These are phyloP conservation scores for Karalla daura DNA, from an alignment of 2,797 vertebrate species.

Conservation along the genomic window DNA sequence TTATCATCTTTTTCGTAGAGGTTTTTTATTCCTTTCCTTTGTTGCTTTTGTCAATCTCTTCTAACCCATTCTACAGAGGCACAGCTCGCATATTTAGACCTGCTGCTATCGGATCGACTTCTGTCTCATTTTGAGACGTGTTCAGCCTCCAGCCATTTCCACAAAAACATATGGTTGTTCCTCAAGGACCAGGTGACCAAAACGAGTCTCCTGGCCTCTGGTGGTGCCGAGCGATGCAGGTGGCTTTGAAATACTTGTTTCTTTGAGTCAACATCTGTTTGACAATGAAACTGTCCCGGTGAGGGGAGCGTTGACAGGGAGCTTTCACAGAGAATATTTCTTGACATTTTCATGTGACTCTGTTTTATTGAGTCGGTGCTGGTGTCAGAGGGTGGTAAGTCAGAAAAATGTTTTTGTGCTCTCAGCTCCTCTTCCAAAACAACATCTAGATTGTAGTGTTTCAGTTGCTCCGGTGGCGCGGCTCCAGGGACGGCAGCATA, in stretches of 20 bases:
- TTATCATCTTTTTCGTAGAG: too few species aligned
- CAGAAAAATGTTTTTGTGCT: not conserved
- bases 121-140: not conserved
- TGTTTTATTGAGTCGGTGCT: not conserved
- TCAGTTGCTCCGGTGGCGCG: too few species aligned
- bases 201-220: not conserved
- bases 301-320: not conserved
- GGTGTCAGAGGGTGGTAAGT: not conserved
- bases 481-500: not conserved
- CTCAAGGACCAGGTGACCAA: not conserved
- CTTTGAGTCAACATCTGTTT: not conserved
- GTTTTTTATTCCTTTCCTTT: too few species aligned
- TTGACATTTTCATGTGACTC: not conserved
- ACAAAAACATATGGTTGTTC: not conserved
- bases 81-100: too few species aligned
- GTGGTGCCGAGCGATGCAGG: not conserved
- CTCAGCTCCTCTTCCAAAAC: not conserved
- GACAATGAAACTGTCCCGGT: not conserved
- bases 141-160: not conserved
- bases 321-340: not conserved
- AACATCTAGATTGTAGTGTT: not conserved
- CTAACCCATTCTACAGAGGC: too few species aligned
- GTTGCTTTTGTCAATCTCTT: too few species aligned
- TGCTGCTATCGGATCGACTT: not conserved
- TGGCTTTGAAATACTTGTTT: too few species aligned